These are phyloP conservation scores for Crotalus viridis DNA, from an alignment of 2,113 vertebrate genomes.

Conservation along the genomic window DNA sequence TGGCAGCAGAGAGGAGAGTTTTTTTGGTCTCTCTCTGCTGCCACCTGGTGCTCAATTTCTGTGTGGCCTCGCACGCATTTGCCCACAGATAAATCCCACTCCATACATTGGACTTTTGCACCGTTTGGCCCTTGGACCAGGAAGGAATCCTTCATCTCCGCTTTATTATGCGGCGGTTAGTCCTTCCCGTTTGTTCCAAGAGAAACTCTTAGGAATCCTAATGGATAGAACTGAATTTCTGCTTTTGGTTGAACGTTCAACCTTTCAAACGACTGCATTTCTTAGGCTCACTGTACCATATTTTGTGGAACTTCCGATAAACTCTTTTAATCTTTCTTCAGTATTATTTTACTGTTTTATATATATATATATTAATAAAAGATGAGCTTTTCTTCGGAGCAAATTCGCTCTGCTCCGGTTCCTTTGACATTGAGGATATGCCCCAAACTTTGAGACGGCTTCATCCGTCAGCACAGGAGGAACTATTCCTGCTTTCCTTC, in stretches of 20 bases:
- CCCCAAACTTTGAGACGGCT: background rate
- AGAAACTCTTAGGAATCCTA: background rate
- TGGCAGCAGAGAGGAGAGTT: background rate
- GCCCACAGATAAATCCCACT: background rate
- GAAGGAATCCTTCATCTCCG: background rate
- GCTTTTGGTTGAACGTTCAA: background rate
- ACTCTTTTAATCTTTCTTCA: background rate
- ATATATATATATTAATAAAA: background rate
- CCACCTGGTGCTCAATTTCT: background rate
- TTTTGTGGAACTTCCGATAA: background rate
- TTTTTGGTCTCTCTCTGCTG: background rate
- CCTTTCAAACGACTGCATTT: background rate
- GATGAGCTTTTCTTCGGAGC: background rate
- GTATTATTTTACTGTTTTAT: background rate
- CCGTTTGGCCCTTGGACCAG: background rate
- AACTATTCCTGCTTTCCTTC: background rate
- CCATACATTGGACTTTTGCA: background rate
- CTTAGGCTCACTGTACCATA: background rate
- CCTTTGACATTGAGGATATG: background rate
- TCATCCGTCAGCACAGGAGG: background rate
- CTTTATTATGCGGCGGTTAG: background rate
- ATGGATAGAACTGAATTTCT: background rate
- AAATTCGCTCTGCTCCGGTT: background rate
- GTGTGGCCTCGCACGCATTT: background rate
- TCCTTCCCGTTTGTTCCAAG: background rate